A percentile compares a stretch with the other conserved stretches of the same genome.
Evolutionary conservation across 2,797 vertebrate genomes (phyloP).

Genomic region (Anas bernieri): DNA sequence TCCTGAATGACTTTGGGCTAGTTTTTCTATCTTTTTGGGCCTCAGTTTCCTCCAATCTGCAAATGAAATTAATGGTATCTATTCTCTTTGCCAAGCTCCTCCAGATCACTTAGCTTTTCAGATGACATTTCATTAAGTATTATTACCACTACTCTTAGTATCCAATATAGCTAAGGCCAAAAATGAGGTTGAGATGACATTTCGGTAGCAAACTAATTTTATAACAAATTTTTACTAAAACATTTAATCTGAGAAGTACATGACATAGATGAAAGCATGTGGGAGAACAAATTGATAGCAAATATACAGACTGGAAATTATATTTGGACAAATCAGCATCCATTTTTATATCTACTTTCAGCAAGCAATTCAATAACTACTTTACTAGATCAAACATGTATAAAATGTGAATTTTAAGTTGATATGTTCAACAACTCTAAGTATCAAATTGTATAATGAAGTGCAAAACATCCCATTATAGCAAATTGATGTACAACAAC

Average conservation of each 20-base stretch:
- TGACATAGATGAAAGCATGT: not conserved
- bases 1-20: not conserved
- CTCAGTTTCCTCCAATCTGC: not conserved
- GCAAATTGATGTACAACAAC: not conserved
- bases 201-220: constrained; percentile 36
- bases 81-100: not conserved
- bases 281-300: constrained; percentile 49
- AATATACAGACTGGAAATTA: constrained; percentile 39
- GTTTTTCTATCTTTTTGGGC: not conserved
- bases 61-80: not conserved
- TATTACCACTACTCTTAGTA: not conserved
- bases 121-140: constrained; percentile 34
- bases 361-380: constrained; percentile 23
- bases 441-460: not conserved
- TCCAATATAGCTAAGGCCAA: constrained; percentile 1
- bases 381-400: constrained; percentile 26
- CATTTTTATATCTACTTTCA: constrained; percentile 33
- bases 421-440: not conserved
- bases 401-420: constrained; percentile 2
- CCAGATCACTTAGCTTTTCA: not conserved
- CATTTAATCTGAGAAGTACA: constrained; percentile 8
- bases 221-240: constrained; percentile 26
- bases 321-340: constrained; percentile 38
- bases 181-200: constrained; percentile 30
- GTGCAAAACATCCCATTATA: not conserved